phyloP scores from a whole-genome alignment of 30 jellyfish, hydroid and myxozoan genomes.

The Morbakka virulenta region DNA sequence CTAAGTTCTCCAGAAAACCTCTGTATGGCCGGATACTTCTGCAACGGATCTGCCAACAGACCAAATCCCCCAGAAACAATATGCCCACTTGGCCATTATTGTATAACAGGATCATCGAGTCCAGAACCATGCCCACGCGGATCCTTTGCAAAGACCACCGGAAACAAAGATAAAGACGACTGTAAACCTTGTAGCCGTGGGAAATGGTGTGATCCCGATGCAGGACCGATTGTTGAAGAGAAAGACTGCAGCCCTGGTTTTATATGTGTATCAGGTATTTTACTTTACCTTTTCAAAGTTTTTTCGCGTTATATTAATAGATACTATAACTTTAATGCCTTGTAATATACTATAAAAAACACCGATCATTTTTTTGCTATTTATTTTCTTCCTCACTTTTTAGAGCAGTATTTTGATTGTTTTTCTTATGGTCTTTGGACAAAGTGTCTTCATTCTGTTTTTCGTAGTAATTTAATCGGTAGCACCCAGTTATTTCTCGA shows the following conservation, averaged over 20 bases:
- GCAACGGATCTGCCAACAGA: slow-evolving; percentile 82
- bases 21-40: slow-evolving; percentile 83
- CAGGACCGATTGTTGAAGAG: slow-evolving; percentile 87
- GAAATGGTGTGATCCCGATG: slow-evolving; percentile 95
- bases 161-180: slow-evolving; percentile 50
- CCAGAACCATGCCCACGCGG: slow-evolving; percentile 94
- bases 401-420: too few species aligned
- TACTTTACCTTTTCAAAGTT: too few species aligned
- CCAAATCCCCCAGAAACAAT: slow-evolving; percentile 66
- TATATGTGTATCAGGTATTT: slow-evolving; percentile 81
- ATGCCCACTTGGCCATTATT: slow-evolving; percentile 92
- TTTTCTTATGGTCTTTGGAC: too few species aligned
- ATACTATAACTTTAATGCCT: too few species aligned
- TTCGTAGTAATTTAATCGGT: too few species aligned
- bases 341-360: too few species aligned
- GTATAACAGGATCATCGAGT: slow-evolving; percentile 75
- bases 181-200: slow-evolving; percentile 97
- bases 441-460: too few species aligned
- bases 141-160: slow-evolving; percentile 65
- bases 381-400: too few species aligned
- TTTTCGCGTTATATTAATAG: too few species aligned
- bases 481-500: too few species aligned
- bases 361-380: too few species aligned
- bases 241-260: slow-evolving; percentile 82
- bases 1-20: slow-evolving; percentile 86